A percentile compares a stretch with the other conserved stretches of the same genome.
Conservation (phyloP, 1,140 invertebrate species). For the Penaeus vannamei region DNA sequence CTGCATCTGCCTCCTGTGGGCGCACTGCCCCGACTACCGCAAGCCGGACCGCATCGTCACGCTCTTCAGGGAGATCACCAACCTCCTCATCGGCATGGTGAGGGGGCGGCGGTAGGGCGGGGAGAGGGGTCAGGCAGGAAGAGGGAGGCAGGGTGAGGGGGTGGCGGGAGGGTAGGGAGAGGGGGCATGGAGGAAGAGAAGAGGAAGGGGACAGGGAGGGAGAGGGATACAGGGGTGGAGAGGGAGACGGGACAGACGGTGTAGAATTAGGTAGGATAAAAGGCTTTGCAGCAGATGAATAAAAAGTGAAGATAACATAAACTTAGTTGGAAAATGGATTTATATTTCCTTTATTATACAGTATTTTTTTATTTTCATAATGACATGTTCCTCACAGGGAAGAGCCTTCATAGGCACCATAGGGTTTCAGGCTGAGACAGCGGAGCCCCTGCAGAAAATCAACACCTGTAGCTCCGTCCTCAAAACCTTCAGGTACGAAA, state of each 20-base stretch:
- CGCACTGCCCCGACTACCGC: constrained; percentile 90
- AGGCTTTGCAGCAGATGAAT: too few species aligned
- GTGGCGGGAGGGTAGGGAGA: too few species aligned
- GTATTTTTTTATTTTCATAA: neutral
- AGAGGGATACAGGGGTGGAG: too few species aligned
- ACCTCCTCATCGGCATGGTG: constrained; percentile 83
- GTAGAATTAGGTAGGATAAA: too few species aligned
- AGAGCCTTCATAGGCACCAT: constrained; percentile 46
- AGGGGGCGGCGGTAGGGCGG: neutral
- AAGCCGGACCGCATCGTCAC: constrained; percentile 90
- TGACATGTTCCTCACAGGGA: constrained; percentile 12
- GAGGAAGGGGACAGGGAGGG: too few species aligned
- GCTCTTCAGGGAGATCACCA: constrained; percentile 89
- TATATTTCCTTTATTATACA: neutral
- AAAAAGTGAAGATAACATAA: too few species aligned
- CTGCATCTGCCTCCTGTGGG: constrained; percentile 90
- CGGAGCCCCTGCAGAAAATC: constrained; percentile 53
- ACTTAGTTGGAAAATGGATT: neutral
- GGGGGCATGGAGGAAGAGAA: too few species aligned
- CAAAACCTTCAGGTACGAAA: constrained; percentile 71
- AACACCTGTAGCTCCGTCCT: constrained; percentile 55
- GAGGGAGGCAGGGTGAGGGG: neutral
- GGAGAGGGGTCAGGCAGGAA: too few species aligned
- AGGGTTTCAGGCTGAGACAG: constrained; percentile 53
- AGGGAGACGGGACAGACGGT: too few species aligned